A percentile compares a stretch with the other conserved stretches of the same genome.
Conservation (phyloP, 30 jellyfish, hydroid and myxozoan species). For the Aurelia sp. region DNA sequence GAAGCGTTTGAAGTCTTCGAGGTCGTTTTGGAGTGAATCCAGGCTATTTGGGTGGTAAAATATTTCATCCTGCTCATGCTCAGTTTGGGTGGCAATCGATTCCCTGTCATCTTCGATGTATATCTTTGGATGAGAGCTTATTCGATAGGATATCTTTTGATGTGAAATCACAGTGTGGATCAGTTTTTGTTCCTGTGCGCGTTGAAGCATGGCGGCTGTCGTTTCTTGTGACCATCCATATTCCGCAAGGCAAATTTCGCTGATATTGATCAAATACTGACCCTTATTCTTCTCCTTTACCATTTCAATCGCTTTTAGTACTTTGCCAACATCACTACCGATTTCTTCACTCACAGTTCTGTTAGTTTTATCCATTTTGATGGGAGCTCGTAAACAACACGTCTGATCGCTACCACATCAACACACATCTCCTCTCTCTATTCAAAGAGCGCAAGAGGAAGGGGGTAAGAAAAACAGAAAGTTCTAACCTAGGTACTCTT, state of each 20-base stretch:
- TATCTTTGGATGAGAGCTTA: constrained; percentile 35
- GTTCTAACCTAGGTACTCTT: too few species aligned
- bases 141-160: constrained; percentile 49
- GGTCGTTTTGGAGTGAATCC: constrained; percentile 41
- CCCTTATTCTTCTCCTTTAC: constrained; percentile 34
- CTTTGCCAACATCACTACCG: constrained; percentile 16
- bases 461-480: too few species aligned
- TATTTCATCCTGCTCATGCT: constrained; percentile 50
- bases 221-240: constrained; percentile 41
- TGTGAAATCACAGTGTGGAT: constrained; percentile 33
- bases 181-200: constrained; percentile 7
- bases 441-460: too few species aligned
- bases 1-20: constrained; percentile 45
- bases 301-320: constrained; percentile 23
- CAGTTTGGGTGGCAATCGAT: constrained; percentile 36
- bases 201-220: neutral
- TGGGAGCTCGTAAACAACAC: too few species aligned
- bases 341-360: constrained; percentile 3
- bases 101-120: constrained; percentile 28
- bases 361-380: neutral
- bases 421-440: too few species aligned
- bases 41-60: constrained; percentile 25
- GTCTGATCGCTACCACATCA: too few species aligned
- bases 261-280: constrained; percentile 7
- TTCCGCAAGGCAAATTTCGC: constrained; percentile 35